phyloP scores from a whole-genome alignment of 2,113 vertebrate species.

The Anhinga rufa region DNA sequence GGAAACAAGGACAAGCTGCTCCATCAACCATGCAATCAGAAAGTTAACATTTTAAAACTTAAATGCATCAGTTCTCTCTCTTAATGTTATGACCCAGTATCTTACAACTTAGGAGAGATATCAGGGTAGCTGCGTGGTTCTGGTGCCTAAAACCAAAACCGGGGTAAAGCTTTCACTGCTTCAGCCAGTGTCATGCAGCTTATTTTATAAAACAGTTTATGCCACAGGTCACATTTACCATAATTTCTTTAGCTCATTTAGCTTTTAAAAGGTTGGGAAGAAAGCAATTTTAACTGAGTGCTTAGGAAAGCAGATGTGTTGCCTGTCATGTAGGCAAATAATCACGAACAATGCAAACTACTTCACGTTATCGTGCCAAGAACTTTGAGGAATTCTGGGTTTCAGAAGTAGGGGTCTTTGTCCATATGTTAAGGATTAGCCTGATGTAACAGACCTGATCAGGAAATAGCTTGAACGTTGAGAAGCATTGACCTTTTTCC shows the following conservation, averaged over 20 bases:
- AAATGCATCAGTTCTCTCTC: background rate
- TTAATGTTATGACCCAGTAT: background rate
- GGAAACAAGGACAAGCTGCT: background rate
- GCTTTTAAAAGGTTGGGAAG: background rate
- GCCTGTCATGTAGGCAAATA: background rate
- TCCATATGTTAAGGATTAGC: background rate
- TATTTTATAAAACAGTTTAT: background rate
- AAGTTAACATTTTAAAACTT: background rate
- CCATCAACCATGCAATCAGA: background rate
- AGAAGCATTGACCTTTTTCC: background rate
- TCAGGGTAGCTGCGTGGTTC: background rate
- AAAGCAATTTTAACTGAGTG: background rate
- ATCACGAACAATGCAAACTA: background rate
- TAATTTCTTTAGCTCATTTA: background rate
- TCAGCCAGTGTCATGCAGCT: background rate
- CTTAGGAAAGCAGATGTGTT: background rate
- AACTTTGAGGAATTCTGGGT: background rate
- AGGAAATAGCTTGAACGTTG: background rate
- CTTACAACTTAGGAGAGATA: background rate
- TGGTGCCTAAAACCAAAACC: background rate
- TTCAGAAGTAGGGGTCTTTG: background rate
- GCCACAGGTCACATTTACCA: background rate
- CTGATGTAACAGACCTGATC: background rate
- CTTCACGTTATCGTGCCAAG: background rate
- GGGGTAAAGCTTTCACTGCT: background rate